Evolutionary conservation across 2,888 invertebrate species (phyloP).

Genomic region (Zygaena filipendulae): DNA sequence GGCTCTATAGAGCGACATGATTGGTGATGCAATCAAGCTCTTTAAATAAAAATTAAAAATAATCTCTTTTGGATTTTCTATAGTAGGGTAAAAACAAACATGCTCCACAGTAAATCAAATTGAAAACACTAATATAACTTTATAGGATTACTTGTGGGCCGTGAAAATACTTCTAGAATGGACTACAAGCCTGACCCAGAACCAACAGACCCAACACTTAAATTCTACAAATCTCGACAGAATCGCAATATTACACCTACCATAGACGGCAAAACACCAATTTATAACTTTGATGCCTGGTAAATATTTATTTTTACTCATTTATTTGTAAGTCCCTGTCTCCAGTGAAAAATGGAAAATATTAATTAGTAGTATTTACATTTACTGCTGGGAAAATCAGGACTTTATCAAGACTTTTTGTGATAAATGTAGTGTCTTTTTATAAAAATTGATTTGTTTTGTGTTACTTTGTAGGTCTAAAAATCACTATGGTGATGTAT

Average conservation of each 20-base stretch:
- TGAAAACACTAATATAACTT: no score
- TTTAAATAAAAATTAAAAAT: no score
- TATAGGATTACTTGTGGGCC: conserved; percentile 39
- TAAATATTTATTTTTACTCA: conserved; percentile 22
- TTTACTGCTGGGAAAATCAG: background rate
- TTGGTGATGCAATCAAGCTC: no score
- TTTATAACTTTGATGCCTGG: conserved; percentile 88
- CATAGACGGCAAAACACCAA: conserved; percentile 70
- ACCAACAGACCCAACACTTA: conserved; percentile 66
- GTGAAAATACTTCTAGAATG: conserved; percentile 24
- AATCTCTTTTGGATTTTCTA: no score
- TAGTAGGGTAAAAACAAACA: no score
- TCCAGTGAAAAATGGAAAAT: background rate
- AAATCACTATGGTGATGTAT: conserved; percentile 57
- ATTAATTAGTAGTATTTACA: background rate
- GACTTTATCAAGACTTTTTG: background rate
- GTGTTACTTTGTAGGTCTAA: conserved; percentile 42
- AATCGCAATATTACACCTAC: conserved; percentile 60
- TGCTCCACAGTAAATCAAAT: no score
- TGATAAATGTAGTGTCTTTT: background rate
- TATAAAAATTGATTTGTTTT: conserved; percentile 1
- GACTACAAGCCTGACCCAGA: conserved; percentile 41
- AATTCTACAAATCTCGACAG: conserved; percentile 73
- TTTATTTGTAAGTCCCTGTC: background rate
- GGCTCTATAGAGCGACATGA: no score